phyloP scores from a whole-genome alignment of 2,113 vertebrate genomes.

The Equus przewalskii region DNA sequence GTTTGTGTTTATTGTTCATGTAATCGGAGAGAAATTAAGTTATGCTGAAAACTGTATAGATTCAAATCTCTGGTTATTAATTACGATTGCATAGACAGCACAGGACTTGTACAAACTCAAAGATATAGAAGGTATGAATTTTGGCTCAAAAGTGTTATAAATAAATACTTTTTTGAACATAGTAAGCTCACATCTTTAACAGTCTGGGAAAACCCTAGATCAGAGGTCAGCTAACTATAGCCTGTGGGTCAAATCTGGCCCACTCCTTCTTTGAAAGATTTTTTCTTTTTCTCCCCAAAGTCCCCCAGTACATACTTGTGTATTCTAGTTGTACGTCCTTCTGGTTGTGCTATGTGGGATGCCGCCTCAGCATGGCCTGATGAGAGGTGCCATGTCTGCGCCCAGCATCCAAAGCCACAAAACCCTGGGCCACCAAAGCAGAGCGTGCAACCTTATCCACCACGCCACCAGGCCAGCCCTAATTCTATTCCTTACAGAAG shows the following conservation, averaged over 20 bases:
- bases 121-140: background rate
- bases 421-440: no score
- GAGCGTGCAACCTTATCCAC: no score
- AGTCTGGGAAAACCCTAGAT: background rate
- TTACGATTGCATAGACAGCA: background rate
- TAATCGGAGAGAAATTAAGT: conserved; percentile 43
- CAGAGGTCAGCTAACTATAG: background rate
- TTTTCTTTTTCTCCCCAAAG: no score
- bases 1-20: conserved; percentile 17
- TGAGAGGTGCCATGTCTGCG: no score
- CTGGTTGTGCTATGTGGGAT: no score
- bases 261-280: no score
- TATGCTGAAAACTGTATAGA: background rate
- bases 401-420: no score
- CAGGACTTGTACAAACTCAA: background rate
- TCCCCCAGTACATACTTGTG: no score
- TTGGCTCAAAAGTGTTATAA: background rate
- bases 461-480: no score
- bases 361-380: no score
- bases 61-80: conserved; percentile 42
- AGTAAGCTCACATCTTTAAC: background rate
- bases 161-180: conserved; percentile 15
- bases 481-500: background rate
- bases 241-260: background rate
- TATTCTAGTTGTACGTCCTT: no score